Conservation (phyloP, 2,888 invertebrate species). For the Calameuta idolon region DNA sequence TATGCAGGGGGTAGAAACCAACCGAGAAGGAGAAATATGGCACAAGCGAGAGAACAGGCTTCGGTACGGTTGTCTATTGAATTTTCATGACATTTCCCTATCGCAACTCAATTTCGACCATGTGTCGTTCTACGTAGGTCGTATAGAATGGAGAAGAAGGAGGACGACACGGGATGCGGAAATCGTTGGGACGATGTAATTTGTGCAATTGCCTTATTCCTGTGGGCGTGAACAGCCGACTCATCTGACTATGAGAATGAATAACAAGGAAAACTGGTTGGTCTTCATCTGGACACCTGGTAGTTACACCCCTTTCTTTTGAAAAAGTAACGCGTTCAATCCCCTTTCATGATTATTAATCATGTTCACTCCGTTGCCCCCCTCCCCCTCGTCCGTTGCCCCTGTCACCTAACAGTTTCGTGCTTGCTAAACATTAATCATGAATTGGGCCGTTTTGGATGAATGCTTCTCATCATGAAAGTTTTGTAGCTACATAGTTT, state of each 20-base stretch:
- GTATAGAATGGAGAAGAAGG: not conserved
- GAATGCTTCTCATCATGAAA: not conserved
- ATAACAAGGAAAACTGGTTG: conserved; percentile 3
- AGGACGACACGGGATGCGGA: not conserved
- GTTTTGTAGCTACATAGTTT: not conserved
- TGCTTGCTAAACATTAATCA: not conserved
- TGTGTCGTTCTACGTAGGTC: conserved; percentile 17
- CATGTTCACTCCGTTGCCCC: not conserved
- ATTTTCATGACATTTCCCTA: conserved; percentile 47
- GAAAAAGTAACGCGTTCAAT: not conserved
- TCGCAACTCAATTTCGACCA: conserved; percentile 45
- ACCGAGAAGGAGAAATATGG: not conserved
- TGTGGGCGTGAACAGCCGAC: conserved; percentile 4
- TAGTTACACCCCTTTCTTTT: not conserved
- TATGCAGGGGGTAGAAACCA: conserved; percentile 18
- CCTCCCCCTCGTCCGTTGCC: too few species aligned
- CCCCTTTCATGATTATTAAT: not conserved
- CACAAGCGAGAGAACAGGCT: not conserved
- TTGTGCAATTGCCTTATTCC: conserved; percentile 7
- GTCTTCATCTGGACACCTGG: not conserved
- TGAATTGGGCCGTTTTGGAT: not conserved
- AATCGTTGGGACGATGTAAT: not conserved
- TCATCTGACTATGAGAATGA: not conserved
- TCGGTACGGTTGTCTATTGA: conserved; percentile 44
- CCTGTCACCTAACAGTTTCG: not conserved